phyloP scores from a whole-genome alignment of 2,888 invertebrate genomes.

The Tipula confusa region DNA sequence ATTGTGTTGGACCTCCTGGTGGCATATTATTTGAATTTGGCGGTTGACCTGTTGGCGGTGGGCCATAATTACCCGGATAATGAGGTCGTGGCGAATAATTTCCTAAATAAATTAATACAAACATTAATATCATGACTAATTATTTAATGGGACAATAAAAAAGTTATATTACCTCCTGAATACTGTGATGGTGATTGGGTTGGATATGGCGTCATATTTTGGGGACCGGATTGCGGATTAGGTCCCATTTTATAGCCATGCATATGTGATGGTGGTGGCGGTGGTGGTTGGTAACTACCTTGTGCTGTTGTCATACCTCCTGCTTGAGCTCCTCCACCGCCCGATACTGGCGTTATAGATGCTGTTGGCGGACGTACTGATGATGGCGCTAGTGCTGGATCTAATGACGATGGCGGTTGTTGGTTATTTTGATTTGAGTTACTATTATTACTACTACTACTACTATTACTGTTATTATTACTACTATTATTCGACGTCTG shows the following conservation, averaged over 20 bases:
- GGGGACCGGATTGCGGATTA: slow-evolving; percentile 54
- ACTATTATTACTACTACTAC: slow-evolving; percentile 20
- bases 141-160: too few relatives aligned
- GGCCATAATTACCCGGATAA: slow-evolving; percentile 55
- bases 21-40: slow-evolving; percentile 43
- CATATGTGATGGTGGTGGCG: slow-evolving; percentile 45
- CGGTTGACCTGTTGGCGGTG: slow-evolving; percentile 52
- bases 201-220: slow-evolving; percentile 56
- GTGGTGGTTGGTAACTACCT: slow-evolving; percentile 39
- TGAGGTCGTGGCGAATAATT: slow-evolving; percentile 53
- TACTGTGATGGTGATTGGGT: slow-evolving; percentile 54
- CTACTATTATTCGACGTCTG: slow-evolving; percentile 30
- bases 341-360: slow-evolving; percentile 42
- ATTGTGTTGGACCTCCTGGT: slow-evolving; percentile 51
- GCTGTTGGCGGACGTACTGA: slow-evolving; percentile 41
- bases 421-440: slow-evolving; percentile 46
- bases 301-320: slow-evolving; percentile 32
- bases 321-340: slow-evolving; percentile 31
- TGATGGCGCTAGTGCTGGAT: slow-evolving; percentile 33
- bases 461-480: slow-evolving; percentile 26
- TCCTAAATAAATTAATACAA: slow-evolving; percentile 40
- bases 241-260: slow-evolving; percentile 60
- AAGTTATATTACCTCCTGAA: slow-evolving; percentile 54
- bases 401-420: slow-evolving; percentile 32
- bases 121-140: too few relatives aligned